phyloP scores from a whole-genome alignment of 2,888 invertebrate genomes.

The Camponotus fellah region DNA sequence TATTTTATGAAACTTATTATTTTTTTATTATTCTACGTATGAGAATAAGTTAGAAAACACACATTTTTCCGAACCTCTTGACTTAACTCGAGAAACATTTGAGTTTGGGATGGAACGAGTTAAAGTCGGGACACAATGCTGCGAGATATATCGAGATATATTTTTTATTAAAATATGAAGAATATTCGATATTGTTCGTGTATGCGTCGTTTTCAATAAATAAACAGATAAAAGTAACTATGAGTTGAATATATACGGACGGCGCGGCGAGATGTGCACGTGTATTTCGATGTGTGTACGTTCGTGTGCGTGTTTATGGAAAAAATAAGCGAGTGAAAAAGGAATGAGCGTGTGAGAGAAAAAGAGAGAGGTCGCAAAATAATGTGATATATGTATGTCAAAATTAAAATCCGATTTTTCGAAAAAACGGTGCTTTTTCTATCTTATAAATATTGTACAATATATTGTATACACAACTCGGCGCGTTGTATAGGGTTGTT shows the following conservation, averaged over 20 bases:
- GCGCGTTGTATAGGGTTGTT: slow-evolving; percentile 78
- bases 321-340: neutral
- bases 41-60: neutral
- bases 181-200: slow-evolving; percentile 52
- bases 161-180: slow-evolving; percentile 61
- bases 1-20: neutral
- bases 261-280: slow-evolving; percentile 11
- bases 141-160: slow-evolving; percentile 55
- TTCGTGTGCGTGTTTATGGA: neutral
- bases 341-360: slow-evolving; percentile 23
- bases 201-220: slow-evolving; percentile 41
- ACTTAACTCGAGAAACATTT: neutral
- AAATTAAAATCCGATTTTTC: slow-evolving; percentile 78
- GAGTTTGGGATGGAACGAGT: slow-evolving; percentile 35
- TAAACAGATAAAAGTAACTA: slow-evolving; percentile 17
- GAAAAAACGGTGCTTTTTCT: slow-evolving; percentile 83
- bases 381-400: slow-evolving; percentile 79
- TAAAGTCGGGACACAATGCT: slow-evolving; percentile 21
- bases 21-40: neutral
- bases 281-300: slow-evolving; percentile 3
- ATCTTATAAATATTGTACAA: slow-evolving; percentile 82
- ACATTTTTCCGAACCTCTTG: neutral
- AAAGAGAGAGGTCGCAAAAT: slow-evolving; percentile 53
- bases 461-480: slow-evolving; percentile 63
- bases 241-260: slow-evolving; percentile 21